Base-by-base conservation (phyloP, 2,113 vertebrate species). In the Melozone crissalis region DNA sequence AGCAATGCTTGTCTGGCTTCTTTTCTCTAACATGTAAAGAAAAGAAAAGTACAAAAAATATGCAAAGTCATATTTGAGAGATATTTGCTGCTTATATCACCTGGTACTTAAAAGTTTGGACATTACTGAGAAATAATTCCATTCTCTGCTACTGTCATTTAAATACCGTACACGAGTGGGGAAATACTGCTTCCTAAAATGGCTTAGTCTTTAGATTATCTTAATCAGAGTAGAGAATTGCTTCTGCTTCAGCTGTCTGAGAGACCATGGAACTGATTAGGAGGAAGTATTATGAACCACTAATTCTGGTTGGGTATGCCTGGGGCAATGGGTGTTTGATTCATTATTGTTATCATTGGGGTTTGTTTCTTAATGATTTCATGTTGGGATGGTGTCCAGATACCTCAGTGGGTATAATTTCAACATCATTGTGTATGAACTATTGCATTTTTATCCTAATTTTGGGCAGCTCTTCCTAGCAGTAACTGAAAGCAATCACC, bases 291-390 rank as follows among this genome's bases (percentile, higher is more conserved):
- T 80, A 79, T 10, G 24, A 93, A 86, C 87, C 78, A 90, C 63
- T 84, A 68, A 59, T 89, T 89, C 87, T 87, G 27, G 44, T 46
- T 90, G 88, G 41, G 16, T 91, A 94, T 94, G 76, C 94, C 85
- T 0, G 5, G 23, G 69, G 92, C 67, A 51, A 23, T 72, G 89
- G 15, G 61, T 75, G 89, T 84, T 94, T 88, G n/a, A 86, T 84
- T 96, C 79, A 55, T 86, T 74, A 37, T 65, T 94, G 67, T 91
- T 95, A 83, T 90, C 44, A 28, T 0, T 88, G 68, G 41, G 52
- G 39, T 92, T 95, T 86, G n/a, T 88, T 95, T 93, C 67, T 59
- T 92, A 83, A 92, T 88, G 76, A 93, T 88, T 95, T 95, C 93
- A 94, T 84, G 30, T 68, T 90, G 88, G 93, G 90, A 86, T 89